Evolutionary conservation across 2,113 vertebrate species (phyloP), one percentile per base, ranked within the genome.

Genomic region (Oostethus manadensis): DNA sequence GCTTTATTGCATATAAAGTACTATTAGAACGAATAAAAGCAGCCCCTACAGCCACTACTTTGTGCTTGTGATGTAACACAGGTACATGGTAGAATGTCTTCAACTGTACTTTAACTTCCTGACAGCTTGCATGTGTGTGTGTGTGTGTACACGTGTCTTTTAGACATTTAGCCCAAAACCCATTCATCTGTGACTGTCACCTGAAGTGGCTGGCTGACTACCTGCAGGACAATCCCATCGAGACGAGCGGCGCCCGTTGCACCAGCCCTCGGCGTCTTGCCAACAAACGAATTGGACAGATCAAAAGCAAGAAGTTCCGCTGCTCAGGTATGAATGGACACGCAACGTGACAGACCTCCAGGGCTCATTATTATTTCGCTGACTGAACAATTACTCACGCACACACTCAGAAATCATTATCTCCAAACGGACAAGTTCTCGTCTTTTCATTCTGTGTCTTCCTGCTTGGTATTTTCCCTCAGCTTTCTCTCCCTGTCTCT

Each of bases 271-370:
- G 97, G 20, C 93, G 97, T 6, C 93, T 99, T 73, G 95, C 97
- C 68, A 99, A 99, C 90, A 99, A 99, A 91, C 92, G 97, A 65
- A 98, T 99, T 0, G 97, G 97, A 50, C 97, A 99, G 88, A 99
- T 99, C 89, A 99, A 99, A 91, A 99, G 97, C 96, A 99, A 98
- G 92, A 99, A 99, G 87, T 98, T 98, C 85, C 95, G 97, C 85
- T 99, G 97, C 87, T 99, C 97, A 96, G 97, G 97, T 99, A 95
- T 55, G 80, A 80, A 57, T 74, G 83, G 23, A 56, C 49, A 40
- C 54, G 7, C 29, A 10, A n/a, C 17, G 26, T 53, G 51, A 53
- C 51, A 53, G 23, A 51, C 23, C 51, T 35, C 29, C 6, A 23
- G 23, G 23, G 23, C 23, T 29, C 23, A 29, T 51, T 29, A 13